Evolutionary conservation across 1,140 invertebrate genomes (phyloP).

Genomic region (Ceratitis capitata): DNA sequence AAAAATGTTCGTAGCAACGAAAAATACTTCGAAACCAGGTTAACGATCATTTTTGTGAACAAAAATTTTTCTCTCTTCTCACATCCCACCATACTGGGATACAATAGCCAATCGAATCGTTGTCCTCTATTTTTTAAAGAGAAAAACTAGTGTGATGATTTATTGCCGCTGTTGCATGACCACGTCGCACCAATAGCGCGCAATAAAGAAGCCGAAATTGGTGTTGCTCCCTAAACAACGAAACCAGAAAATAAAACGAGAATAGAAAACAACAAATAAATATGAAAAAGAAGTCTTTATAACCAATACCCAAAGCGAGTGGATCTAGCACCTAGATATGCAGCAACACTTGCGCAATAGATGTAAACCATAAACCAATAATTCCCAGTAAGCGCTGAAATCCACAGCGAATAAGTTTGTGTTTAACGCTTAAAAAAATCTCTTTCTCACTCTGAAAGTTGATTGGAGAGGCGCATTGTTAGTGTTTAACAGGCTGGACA

Average conservation of each 20-base stretch:
- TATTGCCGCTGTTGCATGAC: conserved; percentile 30
- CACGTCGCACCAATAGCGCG: conserved; percentile 24
- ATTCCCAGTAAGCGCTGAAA: too few relatives aligned
- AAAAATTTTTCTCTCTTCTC: neutral
- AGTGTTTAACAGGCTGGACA: too few relatives aligned
- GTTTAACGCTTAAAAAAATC: too few relatives aligned
- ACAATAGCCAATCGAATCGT: neutral
- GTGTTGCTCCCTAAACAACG: neutral
- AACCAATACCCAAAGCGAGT: conserved; percentile 31
- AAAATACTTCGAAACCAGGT: conserved; percentile 11
- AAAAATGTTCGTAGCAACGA: neutral
- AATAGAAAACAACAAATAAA: neutral
- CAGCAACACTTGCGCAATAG: neutral
- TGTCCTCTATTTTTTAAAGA: neutral
- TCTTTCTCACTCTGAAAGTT: too few relatives aligned
- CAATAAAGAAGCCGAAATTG: conserved; percentile 35
- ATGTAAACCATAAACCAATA: too few relatives aligned
- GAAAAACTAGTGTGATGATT: conserved; percentile 6
- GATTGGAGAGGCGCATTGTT: too few relatives aligned
- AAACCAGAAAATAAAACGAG: neutral
- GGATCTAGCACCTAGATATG: neutral
- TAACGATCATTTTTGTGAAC: conserved; percentile 1
- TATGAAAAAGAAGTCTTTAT: conserved; percentile 12
- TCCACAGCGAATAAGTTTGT: too few relatives aligned
- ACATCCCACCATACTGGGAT: neutral